Conservation (phyloP, 2,113 vertebrate species). For the Trogon melanurus region DNA sequence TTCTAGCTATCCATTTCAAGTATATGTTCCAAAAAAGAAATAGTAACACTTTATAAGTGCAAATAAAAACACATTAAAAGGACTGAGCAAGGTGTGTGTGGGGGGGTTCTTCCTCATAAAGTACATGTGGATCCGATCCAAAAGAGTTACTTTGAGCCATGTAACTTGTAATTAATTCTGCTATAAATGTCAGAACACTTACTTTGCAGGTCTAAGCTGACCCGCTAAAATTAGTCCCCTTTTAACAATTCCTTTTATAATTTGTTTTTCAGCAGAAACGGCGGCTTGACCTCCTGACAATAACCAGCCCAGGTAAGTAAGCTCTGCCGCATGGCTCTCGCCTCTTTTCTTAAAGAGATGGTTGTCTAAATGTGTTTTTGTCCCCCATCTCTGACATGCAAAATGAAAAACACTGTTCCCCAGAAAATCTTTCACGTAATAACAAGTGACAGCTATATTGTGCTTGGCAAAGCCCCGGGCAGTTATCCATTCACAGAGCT, state of each 20-base stretch:
- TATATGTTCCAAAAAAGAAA: conserved; percentile 44
- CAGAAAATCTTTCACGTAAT: conserved; percentile 75
- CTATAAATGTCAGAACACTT: conserved; percentile 47
- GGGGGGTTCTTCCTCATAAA: not conserved
- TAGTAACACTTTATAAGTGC: conserved; percentile 31
- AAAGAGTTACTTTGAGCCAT: conserved; percentile 2
- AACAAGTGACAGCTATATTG: conserved; percentile 77
- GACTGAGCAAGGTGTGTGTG: not conserved
- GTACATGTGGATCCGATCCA: conserved; percentile 13
- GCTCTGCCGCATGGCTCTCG: not conserved
- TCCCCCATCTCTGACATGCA: conserved; percentile 59
- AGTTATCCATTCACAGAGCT: conserved; percentile 68
- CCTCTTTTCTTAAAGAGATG: conserved; percentile 62
- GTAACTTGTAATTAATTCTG: conserved; percentile 36
- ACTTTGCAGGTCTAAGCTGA: conserved; percentile 40
- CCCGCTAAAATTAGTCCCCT: conserved; percentile 45
- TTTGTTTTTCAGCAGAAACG: conserved; percentile 96
- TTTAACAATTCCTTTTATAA: conserved; percentile 69
- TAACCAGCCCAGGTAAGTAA: conserved; percentile 93
- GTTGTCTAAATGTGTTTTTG: conserved; percentile 68
- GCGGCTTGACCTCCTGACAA: conserved; percentile 93
- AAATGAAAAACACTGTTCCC: conserved; percentile 74
- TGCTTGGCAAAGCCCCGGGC: conserved; percentile 71
- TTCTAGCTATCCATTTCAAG: conserved; percentile 61
- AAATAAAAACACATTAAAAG: conserved; percentile 58